Percentiles rank a stretch among this genome's conserved stretches.
These are phyloP conservation scores for Morone chrysops DNA, from an alignment of 2,113 vertebrate genomes.

Conservation along the genomic window DNA sequence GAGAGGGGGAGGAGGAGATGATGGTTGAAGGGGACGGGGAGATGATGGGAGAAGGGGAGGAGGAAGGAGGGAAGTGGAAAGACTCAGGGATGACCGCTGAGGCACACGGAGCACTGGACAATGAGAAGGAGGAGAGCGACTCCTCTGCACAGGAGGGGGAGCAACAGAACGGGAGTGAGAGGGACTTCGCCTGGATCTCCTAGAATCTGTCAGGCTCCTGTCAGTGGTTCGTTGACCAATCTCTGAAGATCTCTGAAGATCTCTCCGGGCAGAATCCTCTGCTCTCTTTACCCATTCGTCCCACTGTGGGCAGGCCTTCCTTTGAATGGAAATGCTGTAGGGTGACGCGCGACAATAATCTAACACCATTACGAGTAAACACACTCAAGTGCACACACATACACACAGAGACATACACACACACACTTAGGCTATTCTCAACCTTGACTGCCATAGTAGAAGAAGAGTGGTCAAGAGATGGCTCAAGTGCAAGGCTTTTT, in stretches of 20 bases:
- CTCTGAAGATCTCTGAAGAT: slow-evolving; percentile 70
- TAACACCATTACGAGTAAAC: slow-evolving; percentile 46
- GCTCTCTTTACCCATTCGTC: slow-evolving; percentile 73
- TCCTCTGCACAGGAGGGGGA: slow-evolving; percentile 90
- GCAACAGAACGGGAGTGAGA: slow-evolving; percentile 88
- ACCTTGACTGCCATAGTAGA: slow-evolving; percentile 67
- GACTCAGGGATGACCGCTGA: slow-evolving; percentile 89
- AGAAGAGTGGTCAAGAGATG: slow-evolving; percentile 61
- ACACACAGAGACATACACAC: slow-evolving; percentile 21
- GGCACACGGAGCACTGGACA: slow-evolving; percentile 88
- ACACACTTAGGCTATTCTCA: slow-evolving; percentile 48
- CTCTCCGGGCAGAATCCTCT: slow-evolving; percentile 65
- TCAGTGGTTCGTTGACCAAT: slow-evolving; percentile 41
- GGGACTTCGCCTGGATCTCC: slow-evolving; percentile 97
- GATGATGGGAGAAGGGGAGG: slow-evolving; percentile 89
- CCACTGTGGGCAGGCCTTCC: slow-evolving; percentile 66
- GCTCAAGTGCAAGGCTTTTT: slow-evolving; percentile 68
- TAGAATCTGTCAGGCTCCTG: slow-evolving; percentile 79
- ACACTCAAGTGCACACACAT: slow-evolving; percentile 42
- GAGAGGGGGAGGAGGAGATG: slow-evolving; percentile 86
- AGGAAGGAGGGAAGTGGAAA: slow-evolving; percentile 88
- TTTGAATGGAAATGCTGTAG: slow-evolving; percentile 68
- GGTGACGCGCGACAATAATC: slow-evolving; percentile 75
- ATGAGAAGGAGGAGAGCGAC: slow-evolving; percentile 90
- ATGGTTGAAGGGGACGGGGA: slow-evolving; percentile 86